Evolutionary conservation across 2,797 vertebrate species (phyloP), one percentile per base, ranked within the genome.

Genomic region (Florisuga fusca): DNA sequence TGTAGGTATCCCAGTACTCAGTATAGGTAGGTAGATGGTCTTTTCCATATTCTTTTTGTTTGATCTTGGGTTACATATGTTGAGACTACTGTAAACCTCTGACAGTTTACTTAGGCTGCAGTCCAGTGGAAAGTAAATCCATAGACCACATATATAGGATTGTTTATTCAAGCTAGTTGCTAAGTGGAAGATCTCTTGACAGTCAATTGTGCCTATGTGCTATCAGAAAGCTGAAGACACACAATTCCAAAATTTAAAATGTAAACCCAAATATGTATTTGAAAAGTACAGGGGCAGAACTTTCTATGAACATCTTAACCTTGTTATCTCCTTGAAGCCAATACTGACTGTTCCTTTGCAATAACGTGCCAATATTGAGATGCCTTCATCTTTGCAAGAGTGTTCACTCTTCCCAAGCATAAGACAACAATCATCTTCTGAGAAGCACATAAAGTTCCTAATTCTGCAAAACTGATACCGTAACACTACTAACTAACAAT

Each of bases 11-110:
- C 10, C 34, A 80, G 3, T 31, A 83, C 71, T 68, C 58, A 61
- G 16, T 20, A 57, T 31, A 23, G 19, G 12, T 26, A 90, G 62
- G 20, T 43, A 88, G 64, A 55, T 10, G 14, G 17, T 72, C 58
- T 91, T 91, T 34, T 87, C 79, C 91, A 84, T 89, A 89, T 85
- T 87, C 34, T 80, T 73, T 82, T 53, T 75, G 2, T 26, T 80
- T 95, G 67, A 87, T 84, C 31, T 76, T 80, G 25, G 41, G 36
- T 93, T 63, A 17, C 7, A 7, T 43, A 34, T 12, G 4, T 43
- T 51, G 55, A 76, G 21, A 59, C 79, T 3, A 54, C 15, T 2
- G 3, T 34, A 75, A 84, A 67, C 9, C n/a, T 93, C n/a, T 51
- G n/a, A 53, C 8, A 33, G 11, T 58, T 90, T 64, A 46, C 36